These are phyloP conservation scores for Tetanocera ferruginea DNA, from an alignment of 2,888 invertebrate species.

Conservation along the genomic window DNA sequence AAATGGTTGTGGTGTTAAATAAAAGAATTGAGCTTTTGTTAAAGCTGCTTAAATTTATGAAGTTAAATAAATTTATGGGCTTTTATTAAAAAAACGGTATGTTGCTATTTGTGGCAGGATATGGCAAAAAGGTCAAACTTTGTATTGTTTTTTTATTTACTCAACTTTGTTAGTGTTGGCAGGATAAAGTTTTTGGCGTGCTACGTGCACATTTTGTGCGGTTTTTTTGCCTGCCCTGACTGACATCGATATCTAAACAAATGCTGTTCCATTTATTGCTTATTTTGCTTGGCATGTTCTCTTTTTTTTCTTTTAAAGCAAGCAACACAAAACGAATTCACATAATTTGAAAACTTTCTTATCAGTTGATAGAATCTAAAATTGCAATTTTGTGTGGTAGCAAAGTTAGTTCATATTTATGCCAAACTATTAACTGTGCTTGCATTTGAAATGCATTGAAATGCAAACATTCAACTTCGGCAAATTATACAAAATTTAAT, in stretches of 20 bases:
- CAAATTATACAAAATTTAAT: no score
- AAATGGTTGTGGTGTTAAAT: background rate
- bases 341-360: slow-evolving; percentile 47
- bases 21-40: background rate
- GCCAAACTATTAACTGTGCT: slow-evolving; percentile 1
- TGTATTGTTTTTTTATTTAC: background rate
- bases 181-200: slow-evolving; percentile 25
- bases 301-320: background rate
- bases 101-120: background rate
- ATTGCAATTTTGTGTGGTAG: slow-evolving; percentile 44
- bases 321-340: slow-evolving; percentile 3
- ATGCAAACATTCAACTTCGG: no score
- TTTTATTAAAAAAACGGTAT: background rate
- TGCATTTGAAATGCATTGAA: no score
- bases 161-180: background rate
- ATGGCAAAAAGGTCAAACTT: background rate
- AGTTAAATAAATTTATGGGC: slow-evolving; percentile 9
- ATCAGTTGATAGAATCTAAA: slow-evolving; percentile 55
- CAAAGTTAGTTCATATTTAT: background rate
- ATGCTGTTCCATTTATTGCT: background rate
- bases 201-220: slow-evolving; percentile 15
- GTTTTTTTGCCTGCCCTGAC: background rate
- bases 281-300: background rate
- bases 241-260: slow-evolving; percentile 10
- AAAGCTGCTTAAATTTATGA: background rate